Evolutionary conservation across 2,888 invertebrate genomes (phyloP).

Genomic region (Bembecia ichneumoniformis): DNA sequence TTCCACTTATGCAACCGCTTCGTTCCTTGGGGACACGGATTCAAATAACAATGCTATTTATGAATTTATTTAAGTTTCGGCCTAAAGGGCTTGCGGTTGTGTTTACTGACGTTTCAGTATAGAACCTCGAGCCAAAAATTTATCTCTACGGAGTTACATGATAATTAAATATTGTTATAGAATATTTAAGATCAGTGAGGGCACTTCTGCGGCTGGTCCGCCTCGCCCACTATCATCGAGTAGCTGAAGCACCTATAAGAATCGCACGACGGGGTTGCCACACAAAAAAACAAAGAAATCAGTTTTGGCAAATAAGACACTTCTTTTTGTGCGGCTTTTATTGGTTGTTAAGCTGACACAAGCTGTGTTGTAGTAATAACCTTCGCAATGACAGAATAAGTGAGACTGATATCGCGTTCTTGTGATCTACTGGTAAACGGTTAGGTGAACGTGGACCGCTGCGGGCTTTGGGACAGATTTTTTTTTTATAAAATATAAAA

Average conservation of each 20-base stretch:
- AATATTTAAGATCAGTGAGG: conserved; percentile 29
- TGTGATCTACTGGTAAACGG: conserved; percentile 43
- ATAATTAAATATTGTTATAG: conserved; percentile 22
- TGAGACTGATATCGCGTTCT: conserved; percentile 68
- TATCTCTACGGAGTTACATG: conserved; percentile 36
- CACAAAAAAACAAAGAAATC: too few species aligned
- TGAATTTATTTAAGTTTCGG: conserved; percentile 41
- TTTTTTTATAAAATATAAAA: conserved; percentile 5
- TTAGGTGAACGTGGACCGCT: conserved; percentile 17
- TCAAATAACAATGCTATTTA: conserved; percentile 31
- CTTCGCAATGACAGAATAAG: conserved; percentile 68
- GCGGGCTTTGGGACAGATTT: conserved; percentile 9
- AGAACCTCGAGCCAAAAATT: conserved; percentile 32
- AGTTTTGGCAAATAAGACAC: conserved; percentile 2
- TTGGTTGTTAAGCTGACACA: conserved; percentile 31
- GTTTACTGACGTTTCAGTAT: conserved; percentile 27
- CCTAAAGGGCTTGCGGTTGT: conserved; percentile 37
- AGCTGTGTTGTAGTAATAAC: conserved; percentile 58
- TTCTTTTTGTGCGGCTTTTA: conserved; percentile 32
- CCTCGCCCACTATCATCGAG: conserved; percentile 35
- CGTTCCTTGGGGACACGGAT: neutral
- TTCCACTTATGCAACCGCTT: neutral
- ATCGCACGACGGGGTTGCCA: conserved; percentile 21
- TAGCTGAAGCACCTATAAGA: conserved; percentile 25
- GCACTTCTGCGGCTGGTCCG: conserved; percentile 53